A percentile compares a stretch with the other conserved stretches of the same genome.
These are phyloP conservation scores for Butorides virescens DNA, from an alignment of 2,113 vertebrate species.

Conservation along the genomic window DNA sequence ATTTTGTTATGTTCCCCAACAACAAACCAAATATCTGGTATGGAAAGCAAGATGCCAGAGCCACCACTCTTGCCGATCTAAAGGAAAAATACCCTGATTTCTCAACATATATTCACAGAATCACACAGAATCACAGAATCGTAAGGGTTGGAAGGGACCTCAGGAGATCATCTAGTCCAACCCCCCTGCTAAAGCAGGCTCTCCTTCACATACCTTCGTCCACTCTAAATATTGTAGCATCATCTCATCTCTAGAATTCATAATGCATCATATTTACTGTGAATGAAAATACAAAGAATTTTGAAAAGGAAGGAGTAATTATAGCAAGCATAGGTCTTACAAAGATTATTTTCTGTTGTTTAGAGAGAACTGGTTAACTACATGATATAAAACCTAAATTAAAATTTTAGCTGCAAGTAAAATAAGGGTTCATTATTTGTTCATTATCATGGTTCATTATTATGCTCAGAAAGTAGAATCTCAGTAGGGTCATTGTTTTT, in stretches of 20 bases:
- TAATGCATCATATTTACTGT: neutral
- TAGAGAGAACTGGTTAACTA: neutral
- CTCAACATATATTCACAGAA: neutral
- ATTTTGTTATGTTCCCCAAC: neutral
- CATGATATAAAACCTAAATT: neutral
- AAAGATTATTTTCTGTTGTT: neutral
- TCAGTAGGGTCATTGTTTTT: neutral
- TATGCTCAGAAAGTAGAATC: neutral
- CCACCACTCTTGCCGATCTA: neutral
- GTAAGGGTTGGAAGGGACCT: too few species aligned
- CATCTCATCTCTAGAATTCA: neutral
- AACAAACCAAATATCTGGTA: neutral
- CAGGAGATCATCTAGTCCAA: too few species aligned
- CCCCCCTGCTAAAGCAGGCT: too few species aligned
- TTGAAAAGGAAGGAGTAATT: neutral
- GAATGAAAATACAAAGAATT: neutral
- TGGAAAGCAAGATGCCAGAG: neutral
- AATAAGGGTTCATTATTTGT: neutral
- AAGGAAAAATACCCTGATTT: neutral
- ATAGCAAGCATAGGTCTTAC: neutral
- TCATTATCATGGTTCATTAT: neutral
- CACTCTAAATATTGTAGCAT: neutral
- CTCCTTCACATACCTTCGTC: neutral
- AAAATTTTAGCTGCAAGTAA: neutral
- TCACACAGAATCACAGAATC: too few species aligned